Evolutionary conservation across 1,140 invertebrate species (phyloP).

Genomic region (Luehdorfia chinensis): DNA sequence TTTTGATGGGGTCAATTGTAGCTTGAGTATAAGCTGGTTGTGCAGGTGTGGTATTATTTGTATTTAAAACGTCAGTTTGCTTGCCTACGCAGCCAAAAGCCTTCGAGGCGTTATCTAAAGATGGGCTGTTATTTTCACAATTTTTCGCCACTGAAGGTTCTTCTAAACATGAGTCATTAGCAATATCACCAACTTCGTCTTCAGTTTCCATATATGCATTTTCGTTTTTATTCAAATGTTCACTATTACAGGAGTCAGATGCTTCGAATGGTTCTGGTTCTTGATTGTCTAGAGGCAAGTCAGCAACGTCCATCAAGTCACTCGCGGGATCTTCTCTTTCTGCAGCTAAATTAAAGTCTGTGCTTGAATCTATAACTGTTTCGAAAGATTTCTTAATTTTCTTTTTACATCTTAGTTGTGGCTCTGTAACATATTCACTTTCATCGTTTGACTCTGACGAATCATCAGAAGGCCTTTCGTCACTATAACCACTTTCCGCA

Average conservation of each 20-base stretch:
- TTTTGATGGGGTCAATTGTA: constrained; percentile 39
- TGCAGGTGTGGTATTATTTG: neutral
- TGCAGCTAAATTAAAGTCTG: constrained; percentile 78
- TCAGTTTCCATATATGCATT: constrained; percentile 51
- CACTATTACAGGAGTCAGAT: constrained; percentile 46
- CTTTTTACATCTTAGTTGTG: constrained; percentile 59
- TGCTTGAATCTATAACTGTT: constrained; percentile 65
- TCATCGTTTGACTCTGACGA: constrained; percentile 76
- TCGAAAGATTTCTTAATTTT: constrained; percentile 66
- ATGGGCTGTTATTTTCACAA: neutral
- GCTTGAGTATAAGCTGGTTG: neutral
- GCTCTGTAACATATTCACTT: constrained; percentile 61
- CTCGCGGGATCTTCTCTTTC: constrained; percentile 68
- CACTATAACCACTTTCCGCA: constrained; percentile 88
- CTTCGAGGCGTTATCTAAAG: too few species aligned
- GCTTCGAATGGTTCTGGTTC: constrained; percentile 46
- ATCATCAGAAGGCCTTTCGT: constrained; percentile 80
- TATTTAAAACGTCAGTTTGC: neutral
- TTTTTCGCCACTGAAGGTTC: constrained; percentile 22
- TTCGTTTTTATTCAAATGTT: constrained; percentile 38
- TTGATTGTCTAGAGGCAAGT: constrained; percentile 59
- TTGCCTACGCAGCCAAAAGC: neutral
- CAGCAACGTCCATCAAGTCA: constrained; percentile 68
- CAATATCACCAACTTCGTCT: constrained; percentile 50
- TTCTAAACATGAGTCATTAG: constrained; percentile 42